phyloP scores from a whole-genome alignment of 2,113 vertebrate species.

The Siniperca knerii region DNA sequence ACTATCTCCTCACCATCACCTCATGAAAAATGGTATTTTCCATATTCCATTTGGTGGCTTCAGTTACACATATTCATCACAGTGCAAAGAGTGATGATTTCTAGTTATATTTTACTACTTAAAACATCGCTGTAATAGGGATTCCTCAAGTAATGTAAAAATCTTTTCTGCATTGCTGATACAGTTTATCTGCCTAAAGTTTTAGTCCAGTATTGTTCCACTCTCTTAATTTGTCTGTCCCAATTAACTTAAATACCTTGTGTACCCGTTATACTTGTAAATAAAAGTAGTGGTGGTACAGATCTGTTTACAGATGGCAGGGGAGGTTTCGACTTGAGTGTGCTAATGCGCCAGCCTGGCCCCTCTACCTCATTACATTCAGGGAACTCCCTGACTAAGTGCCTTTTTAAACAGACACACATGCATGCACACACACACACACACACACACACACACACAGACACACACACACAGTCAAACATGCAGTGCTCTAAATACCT shows the following conservation, averaged over 20 bases:
- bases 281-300: not conserved
- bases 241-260: not conserved
- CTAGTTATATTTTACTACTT: not conserved
- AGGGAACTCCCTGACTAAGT: conserved; percentile 64
- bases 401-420: conserved; percentile 40
- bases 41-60: conserved; percentile 43
- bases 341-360: conserved; percentile 22
- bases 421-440: not conserved
- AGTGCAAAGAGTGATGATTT: not conserved
- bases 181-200: not conserved
- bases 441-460: conserved; percentile 20
- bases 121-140: not conserved
- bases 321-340: conserved; percentile 12
- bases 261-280: not conserved
- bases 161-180: not conserved
- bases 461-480: not conserved
- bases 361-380: conserved; percentile 46
- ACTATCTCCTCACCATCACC: conserved; percentile 29
- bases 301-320: conserved; percentile 22
- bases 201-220: not conserved
- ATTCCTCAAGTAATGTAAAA: not conserved
- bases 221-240: not conserved
- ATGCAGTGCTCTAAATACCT: conserved; percentile 47
- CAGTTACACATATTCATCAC: conserved; percentile 30
- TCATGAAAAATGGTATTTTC: conserved; percentile 48